phyloP scores from a whole-genome alignment of 1,140 invertebrate species.

The Caenorhabditis remanei region DNA sequence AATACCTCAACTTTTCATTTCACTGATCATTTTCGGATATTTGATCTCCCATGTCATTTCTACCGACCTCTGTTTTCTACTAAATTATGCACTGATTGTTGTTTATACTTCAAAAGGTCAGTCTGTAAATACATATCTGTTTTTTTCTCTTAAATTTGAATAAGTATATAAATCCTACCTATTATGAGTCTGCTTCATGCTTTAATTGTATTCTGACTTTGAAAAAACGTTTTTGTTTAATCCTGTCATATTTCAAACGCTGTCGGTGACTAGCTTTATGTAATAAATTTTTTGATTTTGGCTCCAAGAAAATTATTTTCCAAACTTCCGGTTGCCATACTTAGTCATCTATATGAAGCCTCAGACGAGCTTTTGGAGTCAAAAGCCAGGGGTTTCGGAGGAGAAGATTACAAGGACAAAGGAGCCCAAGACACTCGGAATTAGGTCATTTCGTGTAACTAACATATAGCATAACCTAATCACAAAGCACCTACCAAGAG shows the following conservation, averaged over 20 bases:
- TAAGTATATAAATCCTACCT: background rate
- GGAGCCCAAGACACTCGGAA: background rate
- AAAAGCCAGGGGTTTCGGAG: background rate
- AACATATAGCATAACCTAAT: slow-evolving; percentile 55
- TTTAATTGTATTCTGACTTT: background rate
- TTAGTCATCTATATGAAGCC: background rate
- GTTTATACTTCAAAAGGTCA: slow-evolving; percentile 35
- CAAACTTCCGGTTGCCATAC: background rate
- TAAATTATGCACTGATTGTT: slow-evolving; percentile 44
- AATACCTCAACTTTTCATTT: slow-evolving; percentile 32
- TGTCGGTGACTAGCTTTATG: slow-evolving; percentile 4
- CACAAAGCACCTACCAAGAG: slow-evolving; percentile 54
- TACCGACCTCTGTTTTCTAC: background rate
- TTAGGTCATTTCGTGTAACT: slow-evolving; percentile 49
- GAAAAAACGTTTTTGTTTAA: background rate
- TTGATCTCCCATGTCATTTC: slow-evolving; percentile 7
- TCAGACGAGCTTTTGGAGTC: background rate
- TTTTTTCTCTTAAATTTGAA: background rate
- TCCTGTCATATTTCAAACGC: background rate
- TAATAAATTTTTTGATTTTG: background rate
- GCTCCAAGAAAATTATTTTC: background rate
- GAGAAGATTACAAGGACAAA: slow-evolving; percentile 45
- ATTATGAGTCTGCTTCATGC: slow-evolving; percentile 21
- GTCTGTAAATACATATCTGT: slow-evolving; percentile 29
- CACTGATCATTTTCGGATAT: background rate